These are phyloP conservation scores for Vandiemenella viatica DNA, from an alignment of 2,888 invertebrate genomes.

Conservation along the genomic window DNA sequence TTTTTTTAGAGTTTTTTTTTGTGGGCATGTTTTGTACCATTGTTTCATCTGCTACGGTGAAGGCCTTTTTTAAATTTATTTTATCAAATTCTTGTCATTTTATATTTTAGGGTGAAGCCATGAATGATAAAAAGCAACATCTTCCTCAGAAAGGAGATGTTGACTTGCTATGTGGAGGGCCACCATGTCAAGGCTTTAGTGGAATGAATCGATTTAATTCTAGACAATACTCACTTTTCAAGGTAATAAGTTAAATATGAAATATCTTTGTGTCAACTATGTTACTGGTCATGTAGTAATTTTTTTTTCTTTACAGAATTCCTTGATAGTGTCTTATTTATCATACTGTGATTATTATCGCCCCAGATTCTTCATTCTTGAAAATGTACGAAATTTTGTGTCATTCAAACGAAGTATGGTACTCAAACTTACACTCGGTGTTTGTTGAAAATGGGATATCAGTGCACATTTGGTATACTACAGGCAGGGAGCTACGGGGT, in stretches of 20 bases:
- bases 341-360: slow-evolving; percentile 76
- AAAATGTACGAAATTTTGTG: slow-evolving; percentile 76
- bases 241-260: slow-evolving; percentile 27
- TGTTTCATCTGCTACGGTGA: no score
- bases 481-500: slow-evolving; percentile 79
- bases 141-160: slow-evolving; percentile 66
- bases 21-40: no score
- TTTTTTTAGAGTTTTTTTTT: no score
- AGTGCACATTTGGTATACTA: slow-evolving; percentile 71
- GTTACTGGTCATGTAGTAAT: background rate
- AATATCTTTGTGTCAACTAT: background rate
- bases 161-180: slow-evolving; percentile 70
- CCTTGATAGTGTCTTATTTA: slow-evolving; percentile 63
- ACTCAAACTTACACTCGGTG: slow-evolving; percentile 58
- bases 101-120: slow-evolving; percentile 38
- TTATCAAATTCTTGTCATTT: no score
- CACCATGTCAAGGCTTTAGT: slow-evolving; percentile 80
- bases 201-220: slow-evolving; percentile 81
- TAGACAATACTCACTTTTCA: slow-evolving; percentile 68
- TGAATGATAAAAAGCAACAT: slow-evolving; percentile 34
- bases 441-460: slow-evolving; percentile 69
- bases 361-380: slow-evolving; percentile 67
- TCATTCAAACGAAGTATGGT: slow-evolving; percentile 69
- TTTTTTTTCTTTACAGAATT: slow-evolving; percentile 38
- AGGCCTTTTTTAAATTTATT: no score